These are phyloP conservation scores for Girardinichthys multiradiatus DNA, from an alignment of 2,113 vertebrate genomes.

Conservation along the genomic window DNA sequence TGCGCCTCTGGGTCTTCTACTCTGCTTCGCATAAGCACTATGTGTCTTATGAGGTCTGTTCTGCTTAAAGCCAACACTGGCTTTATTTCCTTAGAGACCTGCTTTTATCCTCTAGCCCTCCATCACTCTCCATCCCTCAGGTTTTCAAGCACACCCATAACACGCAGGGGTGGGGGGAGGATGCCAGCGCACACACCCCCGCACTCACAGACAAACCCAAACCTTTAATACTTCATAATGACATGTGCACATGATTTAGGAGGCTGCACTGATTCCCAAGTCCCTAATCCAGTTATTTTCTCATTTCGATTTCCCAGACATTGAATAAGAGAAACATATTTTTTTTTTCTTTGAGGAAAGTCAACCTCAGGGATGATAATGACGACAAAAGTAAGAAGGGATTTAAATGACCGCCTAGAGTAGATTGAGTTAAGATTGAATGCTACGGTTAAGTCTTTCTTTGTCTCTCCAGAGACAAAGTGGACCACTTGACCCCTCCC, in stretches of 20 bases:
- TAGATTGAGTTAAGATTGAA: conserved; percentile 78
- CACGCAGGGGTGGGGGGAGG: conserved; percentile 20
- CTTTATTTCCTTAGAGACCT: conserved; percentile 82
- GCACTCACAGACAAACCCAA: conserved; percentile 68
- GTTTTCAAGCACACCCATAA: conserved; percentile 71
- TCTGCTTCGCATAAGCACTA: conserved; percentile 75
- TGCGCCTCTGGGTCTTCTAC: conserved; percentile 73
- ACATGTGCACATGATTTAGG: conserved; percentile 82
- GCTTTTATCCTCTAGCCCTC: conserved; percentile 77
- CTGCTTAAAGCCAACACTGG: conserved; percentile 80
- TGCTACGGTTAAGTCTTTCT: conserved; percentile 67
- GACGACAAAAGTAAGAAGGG: conserved; percentile 71
- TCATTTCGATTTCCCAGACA: conserved; percentile 80
- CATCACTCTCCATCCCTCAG: conserved; percentile 75
- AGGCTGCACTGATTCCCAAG: conserved; percentile 78
- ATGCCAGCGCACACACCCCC: conserved; percentile 9
- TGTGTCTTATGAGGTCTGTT: conserved; percentile 80
- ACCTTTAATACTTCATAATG: conserved; percentile 81
- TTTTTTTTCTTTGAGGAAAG: conserved; percentile 69
- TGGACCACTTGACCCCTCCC: conserved; percentile 54
- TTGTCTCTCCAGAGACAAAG: conserved; percentile 61
- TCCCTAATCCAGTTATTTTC: conserved; percentile 83
- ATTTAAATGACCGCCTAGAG: conserved; percentile 74
- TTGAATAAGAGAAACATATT: conserved; percentile 81
- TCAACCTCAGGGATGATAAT: conserved; percentile 78